Percentiles rank a stretch among this genome's conserved stretches.
Conservation (phyloP, 2,888 invertebrate genomes). For the Ophion obscuratus region DNA sequence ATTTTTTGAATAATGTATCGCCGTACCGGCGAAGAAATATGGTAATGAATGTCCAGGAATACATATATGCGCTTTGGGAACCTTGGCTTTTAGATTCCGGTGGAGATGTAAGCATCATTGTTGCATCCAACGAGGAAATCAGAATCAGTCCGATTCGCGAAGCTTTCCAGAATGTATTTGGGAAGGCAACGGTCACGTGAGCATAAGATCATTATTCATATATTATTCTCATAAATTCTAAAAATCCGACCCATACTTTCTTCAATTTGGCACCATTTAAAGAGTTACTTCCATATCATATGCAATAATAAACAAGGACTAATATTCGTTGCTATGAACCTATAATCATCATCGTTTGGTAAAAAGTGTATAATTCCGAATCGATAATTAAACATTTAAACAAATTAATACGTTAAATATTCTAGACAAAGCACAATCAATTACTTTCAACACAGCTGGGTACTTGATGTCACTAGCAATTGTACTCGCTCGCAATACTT, state of each 20-base stretch:
- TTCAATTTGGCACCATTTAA: too few species aligned
- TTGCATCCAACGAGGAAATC: conserved; percentile 91
- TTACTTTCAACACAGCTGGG: too few species aligned
- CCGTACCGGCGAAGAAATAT: conserved; percentile 46
- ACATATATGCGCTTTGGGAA: conserved; percentile 51
- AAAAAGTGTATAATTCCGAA: too few species aligned
- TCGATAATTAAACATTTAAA: too few species aligned
- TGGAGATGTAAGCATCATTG: conserved; percentile 90
- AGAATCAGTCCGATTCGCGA: conserved; percentile 91
- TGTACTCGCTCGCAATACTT: too few species aligned
- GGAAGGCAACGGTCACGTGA: conserved; percentile 91
- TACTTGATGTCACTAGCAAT: too few species aligned
- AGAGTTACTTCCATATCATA: too few species aligned
- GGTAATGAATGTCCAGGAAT: conserved; percentile 33
- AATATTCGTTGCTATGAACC: too few species aligned
- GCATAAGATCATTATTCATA: conserved; percentile 71
- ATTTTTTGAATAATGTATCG: not conserved
- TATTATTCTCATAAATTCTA: not conserved
- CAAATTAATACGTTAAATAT: too few species aligned
- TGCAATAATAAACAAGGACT: too few species aligned
- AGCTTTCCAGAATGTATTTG: conserved; percentile 92
- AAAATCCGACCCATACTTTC: not conserved
- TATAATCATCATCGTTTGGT: too few species aligned
- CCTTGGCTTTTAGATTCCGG: conserved; percentile 88
- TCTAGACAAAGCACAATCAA: too few species aligned